Evolutionary conservation across 2,113 vertebrate species (phyloP).

Genomic region (Sapajus apella): DNA sequence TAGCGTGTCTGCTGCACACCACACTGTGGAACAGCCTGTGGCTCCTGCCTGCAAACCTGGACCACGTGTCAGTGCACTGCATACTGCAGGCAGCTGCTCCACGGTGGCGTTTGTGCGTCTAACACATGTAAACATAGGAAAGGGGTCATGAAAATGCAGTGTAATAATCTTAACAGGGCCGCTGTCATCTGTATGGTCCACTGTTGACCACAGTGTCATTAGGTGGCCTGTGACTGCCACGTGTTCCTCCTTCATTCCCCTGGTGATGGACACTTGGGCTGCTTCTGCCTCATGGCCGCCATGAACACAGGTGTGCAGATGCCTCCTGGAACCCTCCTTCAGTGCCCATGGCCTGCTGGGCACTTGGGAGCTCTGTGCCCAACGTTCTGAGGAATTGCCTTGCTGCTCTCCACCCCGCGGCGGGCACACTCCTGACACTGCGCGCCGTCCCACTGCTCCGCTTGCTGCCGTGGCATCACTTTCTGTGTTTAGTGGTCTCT

Average conservation of each 20-base stretch:
- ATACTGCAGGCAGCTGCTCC: neutral
- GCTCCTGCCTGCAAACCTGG: neutral
- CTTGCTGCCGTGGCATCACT: too few relatives aligned
- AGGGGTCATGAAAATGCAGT: neutral
- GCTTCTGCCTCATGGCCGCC: neutral
- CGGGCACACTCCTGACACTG: too few relatives aligned
- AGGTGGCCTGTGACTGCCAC: neutral
- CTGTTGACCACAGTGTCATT: neutral
- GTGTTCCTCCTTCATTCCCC: neutral
- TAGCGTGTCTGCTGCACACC: neutral
- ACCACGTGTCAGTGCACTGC: neutral
- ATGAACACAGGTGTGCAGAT: neutral
- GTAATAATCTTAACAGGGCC: neutral
- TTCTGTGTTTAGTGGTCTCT: too few relatives aligned
- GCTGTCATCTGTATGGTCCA: neutral
- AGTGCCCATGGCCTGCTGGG: too few relatives aligned
- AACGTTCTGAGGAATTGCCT: too few relatives aligned
- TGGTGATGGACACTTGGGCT: fast-evolving
- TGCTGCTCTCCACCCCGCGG: too few relatives aligned
- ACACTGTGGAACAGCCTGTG: neutral
- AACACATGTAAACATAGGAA: too few relatives aligned
- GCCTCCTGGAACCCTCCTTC: neutral
- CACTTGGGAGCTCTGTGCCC: too few relatives aligned
- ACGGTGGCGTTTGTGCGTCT: neutral
- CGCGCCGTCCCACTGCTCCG: too few relatives aligned